phyloP scores from a whole-genome alignment of 2,113 vertebrate species.

The Bos javanicus region DNA sequence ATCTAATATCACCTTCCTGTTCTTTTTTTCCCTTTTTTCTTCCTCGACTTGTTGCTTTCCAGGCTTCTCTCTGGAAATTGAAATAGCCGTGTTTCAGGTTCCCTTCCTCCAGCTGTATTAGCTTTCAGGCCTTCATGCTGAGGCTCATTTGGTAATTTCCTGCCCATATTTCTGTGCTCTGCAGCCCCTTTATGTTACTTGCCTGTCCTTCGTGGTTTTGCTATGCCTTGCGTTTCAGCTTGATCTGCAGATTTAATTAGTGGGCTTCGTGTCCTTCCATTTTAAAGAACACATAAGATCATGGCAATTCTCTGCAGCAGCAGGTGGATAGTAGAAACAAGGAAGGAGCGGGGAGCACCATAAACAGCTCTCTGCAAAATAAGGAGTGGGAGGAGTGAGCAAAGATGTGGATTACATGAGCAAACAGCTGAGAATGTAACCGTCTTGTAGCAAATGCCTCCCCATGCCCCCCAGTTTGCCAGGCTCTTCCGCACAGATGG shows the following conservation, averaged over 20 bases:
- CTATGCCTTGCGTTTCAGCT: slow-evolving; percentile 50
- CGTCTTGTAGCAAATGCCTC: not conserved
- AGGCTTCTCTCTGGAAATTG: slow-evolving; percentile 47
- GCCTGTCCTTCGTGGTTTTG: slow-evolving; percentile 38
- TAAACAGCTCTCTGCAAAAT: slow-evolving; percentile 19
- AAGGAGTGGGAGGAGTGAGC: not conserved
- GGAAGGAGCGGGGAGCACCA: not conserved
- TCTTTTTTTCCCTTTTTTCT: not conserved
- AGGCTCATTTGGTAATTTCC: slow-evolving; percentile 57
- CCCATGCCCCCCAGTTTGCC: not conserved
- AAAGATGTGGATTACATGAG: not conserved
- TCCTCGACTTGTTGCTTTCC: not conserved
- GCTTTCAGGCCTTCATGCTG: slow-evolving; percentile 27
- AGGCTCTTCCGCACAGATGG: not conserved
- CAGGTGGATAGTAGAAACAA: slow-evolving; percentile 25
- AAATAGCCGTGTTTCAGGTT: slow-evolving; percentile 22
- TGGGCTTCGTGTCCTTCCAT: not conserved
- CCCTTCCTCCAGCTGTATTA: slow-evolving; percentile 43
- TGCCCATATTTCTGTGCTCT: slow-evolving; percentile 23
- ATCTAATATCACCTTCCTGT: slow-evolving; percentile 31
- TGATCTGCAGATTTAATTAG: slow-evolving; percentile 58
- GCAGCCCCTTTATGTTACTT: slow-evolving; percentile 20
- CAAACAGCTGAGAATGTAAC: slow-evolving; percentile 38
- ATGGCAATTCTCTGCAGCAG: not conserved
- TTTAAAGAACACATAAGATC: slow-evolving; percentile 10